Percentiles rank a stretch among this genome's conserved stretches.
Evolutionary conservation across 2,113 vertebrate genomes (phyloP).

Genomic region (Oreotrochilus melanogaster): DNA sequence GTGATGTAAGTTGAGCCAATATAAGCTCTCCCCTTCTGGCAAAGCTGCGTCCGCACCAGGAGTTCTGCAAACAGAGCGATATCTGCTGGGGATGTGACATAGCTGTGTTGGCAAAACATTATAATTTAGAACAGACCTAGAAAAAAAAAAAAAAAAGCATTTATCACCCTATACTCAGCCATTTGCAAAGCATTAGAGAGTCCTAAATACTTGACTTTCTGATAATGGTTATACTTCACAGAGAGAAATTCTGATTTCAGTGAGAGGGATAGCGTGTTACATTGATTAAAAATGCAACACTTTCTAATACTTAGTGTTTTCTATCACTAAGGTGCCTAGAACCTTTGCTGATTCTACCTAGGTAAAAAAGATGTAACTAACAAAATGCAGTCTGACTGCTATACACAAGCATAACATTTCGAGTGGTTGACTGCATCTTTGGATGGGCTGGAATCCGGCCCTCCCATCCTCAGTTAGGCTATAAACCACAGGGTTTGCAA

Average conservation of each 20-base stretch:
- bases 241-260: not conserved
- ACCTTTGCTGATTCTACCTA: not conserved
- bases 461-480: not conserved
- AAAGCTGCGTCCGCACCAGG: not conserved
- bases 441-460: not conserved
- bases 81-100: constrained; percentile 35
- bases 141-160: not conserved
- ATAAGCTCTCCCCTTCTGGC: constrained; percentile 60
- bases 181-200: constrained; percentile 4
- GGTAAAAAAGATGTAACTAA: not conserved
- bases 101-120: constrained; percentile 55
- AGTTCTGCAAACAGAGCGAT: constrained; percentile 46
- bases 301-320: not conserved
- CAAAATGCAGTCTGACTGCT: not conserved
- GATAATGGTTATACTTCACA: not conserved
- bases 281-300: not conserved
- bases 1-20: constrained; percentile 46
- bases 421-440: not conserved
- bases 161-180: not conserved
- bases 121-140: constrained; percentile 22
- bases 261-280: not conserved
- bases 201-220: not conserved
- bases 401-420: not conserved
- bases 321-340: not conserved
- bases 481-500: fast-evolving